phyloP scores from a whole-genome alignment of 2,888 invertebrate genomes.

The Notodonta dromedarius region DNA sequence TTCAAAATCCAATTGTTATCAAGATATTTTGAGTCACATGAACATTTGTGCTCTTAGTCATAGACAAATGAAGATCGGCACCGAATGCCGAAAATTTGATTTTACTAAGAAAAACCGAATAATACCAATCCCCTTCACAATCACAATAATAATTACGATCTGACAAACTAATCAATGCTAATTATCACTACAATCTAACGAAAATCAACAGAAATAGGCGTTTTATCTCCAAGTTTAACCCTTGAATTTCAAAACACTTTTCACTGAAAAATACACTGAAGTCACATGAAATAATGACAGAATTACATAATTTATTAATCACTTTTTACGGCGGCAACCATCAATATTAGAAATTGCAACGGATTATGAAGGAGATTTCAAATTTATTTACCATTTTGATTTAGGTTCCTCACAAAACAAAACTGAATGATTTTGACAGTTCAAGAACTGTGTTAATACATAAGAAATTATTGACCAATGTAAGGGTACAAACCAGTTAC shows the following conservation, averaged over 20 bases:
- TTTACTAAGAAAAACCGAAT: constrained; percentile 4
- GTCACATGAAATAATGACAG: constrained; percentile 51
- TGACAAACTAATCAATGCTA: constrained; percentile 39
- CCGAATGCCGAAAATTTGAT: constrained; percentile 14
- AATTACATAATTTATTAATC: constrained; percentile 29
- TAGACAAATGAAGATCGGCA: constrained; percentile 42
- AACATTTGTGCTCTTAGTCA: constrained; percentile 49
- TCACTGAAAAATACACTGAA: constrained; percentile 41
- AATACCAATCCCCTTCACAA: too few species aligned
- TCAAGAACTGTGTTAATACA: constrained; percentile 9
- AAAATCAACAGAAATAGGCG: constrained; percentile 19
- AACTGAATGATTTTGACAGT: constrained; percentile 38
- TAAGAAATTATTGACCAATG: too few species aligned
- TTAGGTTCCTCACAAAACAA: constrained; percentile 47
- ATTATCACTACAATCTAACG: constrained; percentile 9
- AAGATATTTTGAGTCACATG: constrained; percentile 48
- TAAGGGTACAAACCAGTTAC: too few species aligned
- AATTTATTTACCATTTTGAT: constrained; percentile 77
- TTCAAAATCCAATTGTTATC: constrained; percentile 13
- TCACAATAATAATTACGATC: constrained; percentile 3
- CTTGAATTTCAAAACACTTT: constrained; percentile 34
- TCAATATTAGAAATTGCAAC: constrained; percentile 12
- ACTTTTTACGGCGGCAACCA: constrained; percentile 1
- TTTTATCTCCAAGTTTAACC: constrained; percentile 32
- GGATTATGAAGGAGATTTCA: constrained; percentile 56